Conservation (phyloP, 2,797 vertebrate species). For the Eospalax fontanierii region DNA sequence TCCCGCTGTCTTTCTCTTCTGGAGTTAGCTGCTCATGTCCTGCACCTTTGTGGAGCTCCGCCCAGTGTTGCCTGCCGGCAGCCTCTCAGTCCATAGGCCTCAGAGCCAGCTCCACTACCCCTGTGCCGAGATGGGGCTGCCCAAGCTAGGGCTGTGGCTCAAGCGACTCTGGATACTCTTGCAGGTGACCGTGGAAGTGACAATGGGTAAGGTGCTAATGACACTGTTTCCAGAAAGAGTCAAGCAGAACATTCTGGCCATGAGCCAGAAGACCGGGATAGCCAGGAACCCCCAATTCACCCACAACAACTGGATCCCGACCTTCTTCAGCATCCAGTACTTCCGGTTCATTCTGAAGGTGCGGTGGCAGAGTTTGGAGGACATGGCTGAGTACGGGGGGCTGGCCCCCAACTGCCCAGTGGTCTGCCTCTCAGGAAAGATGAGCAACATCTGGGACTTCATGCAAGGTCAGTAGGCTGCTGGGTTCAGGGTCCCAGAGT, state of each 20-base stretch:
- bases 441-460: constrained; percentile 89
- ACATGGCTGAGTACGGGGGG: constrained; percentile 90
- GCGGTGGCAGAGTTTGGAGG: constrained; percentile 92
- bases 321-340: constrained; percentile 89
- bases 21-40: background rate
- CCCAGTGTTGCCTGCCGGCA: constrained; percentile 6
- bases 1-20: background rate
- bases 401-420: constrained; percentile 93
- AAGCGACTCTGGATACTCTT: constrained; percentile 83
- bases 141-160: constrained; percentile 65
- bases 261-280: constrained; percentile 90
- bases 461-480: constrained; percentile 90
- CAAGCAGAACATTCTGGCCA: constrained; percentile 90
- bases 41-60: constrained; percentile 65
- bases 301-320: constrained; percentile 95
- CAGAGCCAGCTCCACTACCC: constrained; percentile 55
- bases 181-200: constrained; percentile 81
- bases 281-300: constrained; percentile 91
- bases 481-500: background rate
- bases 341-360: constrained; percentile 88
- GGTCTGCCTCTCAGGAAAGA: constrained; percentile 87
- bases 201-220: constrained; percentile 86
- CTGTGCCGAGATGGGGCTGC: constrained; percentile 60
- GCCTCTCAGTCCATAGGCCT: background rate
- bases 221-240: constrained; percentile 89